Percentiles rank a stretch among this genome's conserved stretches.
Conservation (phyloP, 2,888 invertebrate genomes). For the Catocala sponsa region DNA sequence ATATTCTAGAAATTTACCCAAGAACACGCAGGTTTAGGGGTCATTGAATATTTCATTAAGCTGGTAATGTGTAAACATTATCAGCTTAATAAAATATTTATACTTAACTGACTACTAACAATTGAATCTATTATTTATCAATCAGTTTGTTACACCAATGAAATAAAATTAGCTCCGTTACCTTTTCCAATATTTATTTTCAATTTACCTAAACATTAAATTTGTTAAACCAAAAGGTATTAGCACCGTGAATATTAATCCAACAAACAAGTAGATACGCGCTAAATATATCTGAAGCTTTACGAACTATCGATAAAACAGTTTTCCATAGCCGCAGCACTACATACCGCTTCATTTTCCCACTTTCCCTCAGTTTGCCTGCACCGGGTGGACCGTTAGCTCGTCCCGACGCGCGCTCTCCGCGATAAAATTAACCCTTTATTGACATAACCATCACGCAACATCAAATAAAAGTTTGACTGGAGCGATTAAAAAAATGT, state of each 20-base stretch:
- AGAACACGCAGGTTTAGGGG: no score
- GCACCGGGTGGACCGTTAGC: slow-evolving; percentile 52
- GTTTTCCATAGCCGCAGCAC: slow-evolving; percentile 55
- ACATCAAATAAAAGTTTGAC: slow-evolving; percentile 42
- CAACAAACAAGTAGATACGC: neutral
- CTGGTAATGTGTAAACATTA: no score
- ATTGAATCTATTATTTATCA: no score
- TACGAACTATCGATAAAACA: slow-evolving; percentile 52
- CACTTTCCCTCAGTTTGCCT: slow-evolving; percentile 72
- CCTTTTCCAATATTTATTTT: no score
- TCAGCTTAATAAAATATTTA: no score
- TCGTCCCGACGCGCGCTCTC: slow-evolving; percentile 33
- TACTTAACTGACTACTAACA: no score
- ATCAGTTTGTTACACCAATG: no score
- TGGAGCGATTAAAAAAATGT: slow-evolving; percentile 39
- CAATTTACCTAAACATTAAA: no score
- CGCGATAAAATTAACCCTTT: slow-evolving; percentile 36
- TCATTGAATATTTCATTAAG: no score
- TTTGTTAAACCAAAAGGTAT: neutral
- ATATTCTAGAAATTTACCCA: no score
- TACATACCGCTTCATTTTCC: slow-evolving; percentile 71
- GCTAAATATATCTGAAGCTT: slow-evolving; percentile 13
- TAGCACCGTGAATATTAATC: neutral
- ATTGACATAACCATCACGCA: slow-evolving; percentile 46
- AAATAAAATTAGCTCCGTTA: no score